Percentiles rank a stretch among this genome's conserved stretches.
These are phyloP conservation scores for Erythrocercus mccallii DNA, from an alignment of 2,113 vertebrate genomes.

Conservation along the genomic window DNA sequence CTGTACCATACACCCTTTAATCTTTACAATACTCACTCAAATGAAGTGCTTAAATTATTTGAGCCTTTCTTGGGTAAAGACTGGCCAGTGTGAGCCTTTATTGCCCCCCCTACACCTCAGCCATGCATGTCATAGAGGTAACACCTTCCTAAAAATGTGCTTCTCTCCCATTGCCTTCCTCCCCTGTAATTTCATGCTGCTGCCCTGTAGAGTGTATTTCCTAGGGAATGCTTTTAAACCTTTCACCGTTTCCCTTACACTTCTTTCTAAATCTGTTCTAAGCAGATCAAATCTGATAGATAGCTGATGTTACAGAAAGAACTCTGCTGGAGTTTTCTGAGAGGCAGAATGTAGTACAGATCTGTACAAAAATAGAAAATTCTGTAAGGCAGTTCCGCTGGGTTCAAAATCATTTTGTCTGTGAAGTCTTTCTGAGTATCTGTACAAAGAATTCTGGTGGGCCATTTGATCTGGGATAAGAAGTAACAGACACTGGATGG, in stretches of 20 bases:
- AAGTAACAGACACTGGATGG: not conserved
- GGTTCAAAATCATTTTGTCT: conserved; percentile 19
- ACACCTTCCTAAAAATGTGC: not conserved
- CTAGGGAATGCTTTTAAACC: conserved; percentile 15
- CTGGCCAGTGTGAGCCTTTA: not conserved
- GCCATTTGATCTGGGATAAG: conserved; percentile 40
- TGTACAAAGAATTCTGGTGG: conserved; percentile 29
- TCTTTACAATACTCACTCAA: not conserved
- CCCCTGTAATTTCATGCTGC: conserved; percentile 42
- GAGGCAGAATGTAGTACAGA: not conserved
- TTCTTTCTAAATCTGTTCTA: conserved; percentile 40
- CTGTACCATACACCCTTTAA: not conserved
- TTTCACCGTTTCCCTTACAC: not conserved
- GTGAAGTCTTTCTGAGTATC: not conserved
- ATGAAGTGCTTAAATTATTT: not conserved
- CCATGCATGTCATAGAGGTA: not conserved
- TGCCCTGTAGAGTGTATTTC: not conserved
- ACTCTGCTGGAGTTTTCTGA: conserved; percentile 54
- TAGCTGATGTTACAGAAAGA: conserved; percentile 37
- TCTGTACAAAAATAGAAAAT: conserved; percentile 10
- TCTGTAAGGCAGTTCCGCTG: not conserved
- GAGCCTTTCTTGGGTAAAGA: not conserved
- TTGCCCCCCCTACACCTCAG: not conserved
- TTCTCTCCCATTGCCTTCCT: conserved; percentile 11
- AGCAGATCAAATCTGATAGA: conserved; percentile 44